Percentiles rank a stretch among this genome's conserved stretches.
phyloP scores from a whole-genome alignment of 1,140 invertebrate genomes.

The Drosophila bifasciata region DNA sequence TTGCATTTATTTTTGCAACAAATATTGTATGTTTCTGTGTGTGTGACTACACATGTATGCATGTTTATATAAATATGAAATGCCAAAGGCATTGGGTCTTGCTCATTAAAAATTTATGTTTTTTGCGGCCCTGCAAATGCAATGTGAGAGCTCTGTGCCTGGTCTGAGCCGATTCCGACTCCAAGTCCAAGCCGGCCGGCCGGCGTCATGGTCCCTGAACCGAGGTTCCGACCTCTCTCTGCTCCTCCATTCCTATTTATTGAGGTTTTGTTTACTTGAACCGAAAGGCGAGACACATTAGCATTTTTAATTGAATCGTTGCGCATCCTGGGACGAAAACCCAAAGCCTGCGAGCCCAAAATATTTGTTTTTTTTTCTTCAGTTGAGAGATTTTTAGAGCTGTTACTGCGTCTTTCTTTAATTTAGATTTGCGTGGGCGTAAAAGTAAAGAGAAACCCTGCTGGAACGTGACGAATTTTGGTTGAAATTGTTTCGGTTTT shows the following conservation, averaged over 20 bases:
- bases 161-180: neutral
- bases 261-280: constrained; percentile 25
- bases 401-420: constrained; percentile 52
- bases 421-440: constrained; percentile 1
- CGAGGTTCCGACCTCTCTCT: neutral
- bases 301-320: constrained; percentile 72
- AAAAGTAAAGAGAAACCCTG: constrained; percentile 4
- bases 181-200: no score
- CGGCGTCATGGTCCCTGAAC: no score
- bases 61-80: constrained; percentile 21
- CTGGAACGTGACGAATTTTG: constrained; percentile 62
- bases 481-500: constrained; percentile 56
- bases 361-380: constrained; percentile 59
- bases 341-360: neutral
- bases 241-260: neutral
- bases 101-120: constrained; percentile 63
- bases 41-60: constrained; percentile 2
- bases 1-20: constrained; percentile 24
- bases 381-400: constrained; percentile 39
- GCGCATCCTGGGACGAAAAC: constrained; percentile 36
- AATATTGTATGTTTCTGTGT: constrained; percentile 31
- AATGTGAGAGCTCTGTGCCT: constrained; percentile 29
- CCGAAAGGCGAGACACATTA: constrained; percentile 36
- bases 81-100: constrained; percentile 30
- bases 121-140: constrained; percentile 56